phyloP scores from a whole-genome alignment of 2,797 vertebrate species.

The Cirrhinus mrigala region DNA sequence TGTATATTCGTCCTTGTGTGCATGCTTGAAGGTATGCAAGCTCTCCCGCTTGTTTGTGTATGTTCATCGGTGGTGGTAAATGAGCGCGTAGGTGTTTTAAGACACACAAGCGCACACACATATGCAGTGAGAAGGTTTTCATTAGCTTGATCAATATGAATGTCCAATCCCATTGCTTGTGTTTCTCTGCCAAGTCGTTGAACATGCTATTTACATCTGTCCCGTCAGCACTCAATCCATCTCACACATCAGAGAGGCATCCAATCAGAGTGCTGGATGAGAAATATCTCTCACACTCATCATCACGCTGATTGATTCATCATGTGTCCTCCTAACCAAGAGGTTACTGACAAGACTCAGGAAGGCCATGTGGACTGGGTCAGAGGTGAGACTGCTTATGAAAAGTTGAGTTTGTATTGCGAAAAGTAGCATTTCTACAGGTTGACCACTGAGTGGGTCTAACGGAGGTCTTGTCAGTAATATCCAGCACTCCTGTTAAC shows the following conservation, averaged over 20 bases:
- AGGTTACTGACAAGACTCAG: conserved; percentile 56
- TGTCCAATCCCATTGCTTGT: conserved; percentile 43
- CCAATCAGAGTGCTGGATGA: conserved; percentile 43
- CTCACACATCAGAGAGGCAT: conserved; percentile 19
- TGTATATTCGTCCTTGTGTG: conserved; percentile 50
- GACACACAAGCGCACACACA: conserved; percentile 7
- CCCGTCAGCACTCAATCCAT: conserved; percentile 50
- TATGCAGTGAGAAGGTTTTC: conserved; percentile 32
- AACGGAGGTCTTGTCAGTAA: conserved; percentile 17
- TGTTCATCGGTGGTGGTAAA: conserved; percentile 44
- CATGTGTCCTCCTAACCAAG: conserved; percentile 45
- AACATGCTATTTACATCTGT: conserved; percentile 51
- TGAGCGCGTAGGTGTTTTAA: conserved; percentile 48
- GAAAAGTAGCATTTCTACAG: conserved; percentile 64
- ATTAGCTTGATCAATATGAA: conserved; percentile 49
- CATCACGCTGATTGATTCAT: conserved; percentile 17
- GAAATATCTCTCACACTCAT: conserved; percentile 62
- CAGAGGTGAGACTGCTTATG: conserved; percentile 75
- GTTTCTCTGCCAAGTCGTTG: conserved; percentile 26
- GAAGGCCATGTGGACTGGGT: conserved; percentile 61
- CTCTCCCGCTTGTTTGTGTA: conserved; percentile 51
- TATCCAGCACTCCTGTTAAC: conserved; percentile 33
- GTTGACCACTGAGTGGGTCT: conserved; percentile 9
- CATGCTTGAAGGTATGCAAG: conserved; percentile 44
- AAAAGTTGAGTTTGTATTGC: conserved; percentile 55